These are phyloP conservation scores for Aviceda subcristata DNA, from an alignment of 2,113 vertebrate species.

Conservation along the genomic window DNA sequence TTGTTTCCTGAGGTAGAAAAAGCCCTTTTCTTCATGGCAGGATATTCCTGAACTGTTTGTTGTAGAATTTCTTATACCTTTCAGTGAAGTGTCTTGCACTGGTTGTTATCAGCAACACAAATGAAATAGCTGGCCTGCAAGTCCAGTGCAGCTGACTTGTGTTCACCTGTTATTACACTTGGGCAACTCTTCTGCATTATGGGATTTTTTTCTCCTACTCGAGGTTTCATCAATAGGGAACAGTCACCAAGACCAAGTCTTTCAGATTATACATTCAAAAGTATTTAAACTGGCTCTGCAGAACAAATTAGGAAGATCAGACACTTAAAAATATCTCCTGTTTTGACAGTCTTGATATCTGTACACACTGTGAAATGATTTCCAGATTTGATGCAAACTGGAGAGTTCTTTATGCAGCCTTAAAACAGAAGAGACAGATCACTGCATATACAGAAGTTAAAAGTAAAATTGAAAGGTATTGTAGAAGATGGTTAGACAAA, in stretches of 20 bases:
- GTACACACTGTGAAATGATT: background rate
- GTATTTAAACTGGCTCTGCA: background rate
- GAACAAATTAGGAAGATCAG: conserved; percentile 1
- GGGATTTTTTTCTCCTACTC: background rate
- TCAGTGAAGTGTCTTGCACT: background rate
- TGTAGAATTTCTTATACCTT: background rate
- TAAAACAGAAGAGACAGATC: background rate
- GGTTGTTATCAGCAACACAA: background rate
- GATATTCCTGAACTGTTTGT: background rate
- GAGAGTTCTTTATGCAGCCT: background rate
- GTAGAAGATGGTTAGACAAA: background rate
- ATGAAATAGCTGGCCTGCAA: background rate
- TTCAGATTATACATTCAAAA: background rate
- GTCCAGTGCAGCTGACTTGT: background rate
- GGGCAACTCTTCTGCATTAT: background rate
- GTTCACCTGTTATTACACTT: background rate
- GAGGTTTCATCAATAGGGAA: background rate
- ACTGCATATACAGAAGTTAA: background rate
- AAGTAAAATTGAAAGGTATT: background rate
- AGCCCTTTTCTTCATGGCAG: background rate
- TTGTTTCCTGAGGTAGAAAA: background rate
- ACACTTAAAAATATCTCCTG: background rate
- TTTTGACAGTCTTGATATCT: conserved; percentile 6
- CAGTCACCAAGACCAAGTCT: background rate
- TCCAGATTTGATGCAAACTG: background rate